These are phyloP conservation scores for Catocala fraxini DNA, from an alignment of 2,888 invertebrate genomes.

Conservation along the genomic window DNA sequence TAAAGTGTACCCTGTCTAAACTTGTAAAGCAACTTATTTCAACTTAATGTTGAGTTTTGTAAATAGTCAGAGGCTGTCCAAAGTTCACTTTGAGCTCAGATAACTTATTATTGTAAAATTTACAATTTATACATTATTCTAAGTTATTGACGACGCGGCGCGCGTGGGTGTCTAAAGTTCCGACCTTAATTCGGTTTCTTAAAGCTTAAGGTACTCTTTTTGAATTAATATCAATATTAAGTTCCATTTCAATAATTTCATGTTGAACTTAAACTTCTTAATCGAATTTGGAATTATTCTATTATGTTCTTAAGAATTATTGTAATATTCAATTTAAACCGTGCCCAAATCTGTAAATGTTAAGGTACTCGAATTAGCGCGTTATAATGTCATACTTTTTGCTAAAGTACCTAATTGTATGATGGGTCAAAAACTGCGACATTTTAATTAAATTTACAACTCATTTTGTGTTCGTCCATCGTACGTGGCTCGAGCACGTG, in stretches of 20 bases:
- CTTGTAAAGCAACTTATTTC: too few relatives aligned
- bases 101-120: neutral
- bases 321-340: slow-evolving; percentile 31
- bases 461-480: slow-evolving; percentile 70
- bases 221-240: slow-evolving; percentile 28
- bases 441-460: slow-evolving; percentile 82
- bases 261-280: slow-evolving; percentile 23
- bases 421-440: slow-evolving; percentile 74
- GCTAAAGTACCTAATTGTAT: slow-evolving; percentile 58
- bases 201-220: slow-evolving; percentile 26
- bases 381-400: slow-evolving; percentile 41
- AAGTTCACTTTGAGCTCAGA: too few relatives aligned
- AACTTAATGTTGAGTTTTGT: too few relatives aligned
- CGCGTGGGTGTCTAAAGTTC: slow-evolving; percentile 19
- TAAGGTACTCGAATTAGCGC: slow-evolving; percentile 35
- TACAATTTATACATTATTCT: slow-evolving; percentile 4
- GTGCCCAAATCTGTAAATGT: too few relatives aligned
- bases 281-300: slow-evolving; percentile 33
- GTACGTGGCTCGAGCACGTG: slow-evolving; percentile 73
- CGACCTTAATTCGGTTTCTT: slow-evolving; percentile 33
- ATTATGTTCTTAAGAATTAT: slow-evolving; percentile 21
- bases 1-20: too few relatives aligned
- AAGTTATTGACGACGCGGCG: neutral
- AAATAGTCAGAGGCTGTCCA: too few relatives aligned
- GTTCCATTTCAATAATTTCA: too few relatives aligned